Evolutionary conservation across 2,113 vertebrate genomes (phyloP).

Genomic region (Anarhynchus alexandrinus): DNA sequence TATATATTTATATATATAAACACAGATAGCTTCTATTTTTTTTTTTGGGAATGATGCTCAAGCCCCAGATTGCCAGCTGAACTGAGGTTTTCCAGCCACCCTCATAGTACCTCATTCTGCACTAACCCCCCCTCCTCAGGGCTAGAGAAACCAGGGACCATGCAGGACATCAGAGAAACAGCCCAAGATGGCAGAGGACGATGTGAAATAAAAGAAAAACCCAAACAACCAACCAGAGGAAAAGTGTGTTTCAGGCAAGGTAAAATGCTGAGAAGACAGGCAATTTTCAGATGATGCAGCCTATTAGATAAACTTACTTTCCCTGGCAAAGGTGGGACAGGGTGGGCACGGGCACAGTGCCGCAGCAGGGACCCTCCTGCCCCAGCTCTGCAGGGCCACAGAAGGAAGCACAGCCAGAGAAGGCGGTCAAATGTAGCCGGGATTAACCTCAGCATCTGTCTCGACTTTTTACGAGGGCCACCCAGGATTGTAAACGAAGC

Average conservation of each 20-base stretch:
- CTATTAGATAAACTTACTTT: neutral
- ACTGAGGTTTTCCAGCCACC: neutral
- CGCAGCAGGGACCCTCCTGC: fast-evolving
- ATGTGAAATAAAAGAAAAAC: neutral
- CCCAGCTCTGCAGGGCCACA: neutral
- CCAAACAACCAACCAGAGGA: too few species aligned
- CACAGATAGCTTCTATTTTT: neutral
- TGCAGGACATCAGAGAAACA: neutral
- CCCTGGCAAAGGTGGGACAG: neutral
- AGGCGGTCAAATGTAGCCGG: fast-evolving
- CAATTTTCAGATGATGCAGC: fast-evolving
- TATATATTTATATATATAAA: neutral
- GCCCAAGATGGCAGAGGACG: neutral
- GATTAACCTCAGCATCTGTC: neutral
- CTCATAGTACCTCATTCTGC: neutral
- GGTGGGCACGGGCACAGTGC: neutral
- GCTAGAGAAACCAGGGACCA: neutral
- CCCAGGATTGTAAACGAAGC: neutral
- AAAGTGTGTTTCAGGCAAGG: neutral
- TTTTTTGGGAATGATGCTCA: neutral
- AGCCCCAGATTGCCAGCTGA: neutral
- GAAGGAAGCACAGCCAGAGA: neutral
- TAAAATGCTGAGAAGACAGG: neutral
- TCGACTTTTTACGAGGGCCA: neutral
- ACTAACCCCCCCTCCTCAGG: neutral